A percentile compares a stretch with the other conserved stretches of the same genome.
Conservation (phyloP, 2,888 invertebrate species). For the Cryptus viduatorius region DNA sequence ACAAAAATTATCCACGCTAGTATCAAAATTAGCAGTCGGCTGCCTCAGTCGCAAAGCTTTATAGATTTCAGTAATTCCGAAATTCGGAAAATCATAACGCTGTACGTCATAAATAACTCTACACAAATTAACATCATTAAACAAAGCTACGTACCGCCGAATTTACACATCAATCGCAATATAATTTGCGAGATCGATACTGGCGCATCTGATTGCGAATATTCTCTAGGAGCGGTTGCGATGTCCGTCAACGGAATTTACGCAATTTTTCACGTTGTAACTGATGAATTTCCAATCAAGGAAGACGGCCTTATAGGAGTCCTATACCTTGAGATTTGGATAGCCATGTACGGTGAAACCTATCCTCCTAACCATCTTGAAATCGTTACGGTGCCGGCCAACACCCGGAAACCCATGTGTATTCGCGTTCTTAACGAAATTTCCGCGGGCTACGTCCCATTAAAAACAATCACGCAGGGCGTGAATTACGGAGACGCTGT, state of each 20-base stretch:
- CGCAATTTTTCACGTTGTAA: not conserved
- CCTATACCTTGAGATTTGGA: not conserved
- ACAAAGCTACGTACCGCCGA: not conserved
- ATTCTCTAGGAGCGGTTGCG: not conserved
- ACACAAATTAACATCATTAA: not conserved
- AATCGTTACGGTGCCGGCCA: not conserved
- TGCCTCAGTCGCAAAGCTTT: not conserved
- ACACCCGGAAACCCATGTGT: not conserved
- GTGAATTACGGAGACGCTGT: constrained; percentile 12
- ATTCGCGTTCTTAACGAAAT: not conserved
- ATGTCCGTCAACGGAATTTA: not conserved
- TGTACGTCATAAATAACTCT: not conserved
- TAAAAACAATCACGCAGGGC: not conserved
- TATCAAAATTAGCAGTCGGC: not conserved
- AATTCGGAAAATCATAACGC: not conserved
- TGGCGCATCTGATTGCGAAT: not conserved
- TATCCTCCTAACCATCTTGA: not conserved
- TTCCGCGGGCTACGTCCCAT: not conserved
- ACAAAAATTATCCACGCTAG: not conserved
- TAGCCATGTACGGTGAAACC: not conserved
- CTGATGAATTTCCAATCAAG: not conserved
- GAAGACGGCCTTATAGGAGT: not conserved
- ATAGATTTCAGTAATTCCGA: not conserved
- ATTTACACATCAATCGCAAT: not conserved
- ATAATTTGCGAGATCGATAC: constrained; percentile 74